Conservation (phyloP, 2,888 invertebrate species). For the Alviniconcha strummeri region DNA sequence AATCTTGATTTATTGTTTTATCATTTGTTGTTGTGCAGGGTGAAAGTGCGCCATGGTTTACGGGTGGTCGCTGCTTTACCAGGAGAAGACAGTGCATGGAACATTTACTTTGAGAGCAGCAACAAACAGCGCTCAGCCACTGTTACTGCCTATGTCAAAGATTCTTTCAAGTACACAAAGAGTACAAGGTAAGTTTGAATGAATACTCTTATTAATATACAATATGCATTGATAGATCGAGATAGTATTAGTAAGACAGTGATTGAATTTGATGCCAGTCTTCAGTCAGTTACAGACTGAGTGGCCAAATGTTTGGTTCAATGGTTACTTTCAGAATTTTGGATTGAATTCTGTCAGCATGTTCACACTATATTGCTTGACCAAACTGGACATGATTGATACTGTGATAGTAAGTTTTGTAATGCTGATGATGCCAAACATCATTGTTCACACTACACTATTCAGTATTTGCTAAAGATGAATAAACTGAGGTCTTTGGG, state of each 20-base stretch:
- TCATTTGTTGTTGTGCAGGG: conserved; percentile 77
- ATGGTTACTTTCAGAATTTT: too few relatives aligned
- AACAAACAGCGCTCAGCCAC: conserved; percentile 91
- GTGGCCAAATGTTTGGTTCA: too few relatives aligned
- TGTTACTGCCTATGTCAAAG: conserved; percentile 82
- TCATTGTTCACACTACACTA: too few relatives aligned
- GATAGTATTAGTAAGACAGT: too few relatives aligned
- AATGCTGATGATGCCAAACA: too few relatives aligned
- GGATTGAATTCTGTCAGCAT: too few relatives aligned
- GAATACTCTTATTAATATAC: not conserved
- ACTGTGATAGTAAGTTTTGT: too few relatives aligned
- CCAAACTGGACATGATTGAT: too few relatives aligned
- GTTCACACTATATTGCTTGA: too few relatives aligned
- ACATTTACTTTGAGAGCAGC: conserved; percentile 89
- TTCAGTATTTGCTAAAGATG: too few relatives aligned
- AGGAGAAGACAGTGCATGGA: conserved; percentile 85
- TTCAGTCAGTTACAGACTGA: not conserved
- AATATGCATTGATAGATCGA: not conserved
- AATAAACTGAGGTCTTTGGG: too few relatives aligned
- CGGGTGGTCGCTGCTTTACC: conserved; percentile 88
- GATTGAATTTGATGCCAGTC: not conserved
- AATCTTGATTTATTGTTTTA: too few relatives aligned
- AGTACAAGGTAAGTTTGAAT: conserved; percentile 58
- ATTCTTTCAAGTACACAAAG: conserved; percentile 58
- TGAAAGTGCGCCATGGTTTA: conserved; percentile 91